Base-by-base conservation (phyloP, 2,888 invertebrate genomes). In the Magallana nippona region DNA sequence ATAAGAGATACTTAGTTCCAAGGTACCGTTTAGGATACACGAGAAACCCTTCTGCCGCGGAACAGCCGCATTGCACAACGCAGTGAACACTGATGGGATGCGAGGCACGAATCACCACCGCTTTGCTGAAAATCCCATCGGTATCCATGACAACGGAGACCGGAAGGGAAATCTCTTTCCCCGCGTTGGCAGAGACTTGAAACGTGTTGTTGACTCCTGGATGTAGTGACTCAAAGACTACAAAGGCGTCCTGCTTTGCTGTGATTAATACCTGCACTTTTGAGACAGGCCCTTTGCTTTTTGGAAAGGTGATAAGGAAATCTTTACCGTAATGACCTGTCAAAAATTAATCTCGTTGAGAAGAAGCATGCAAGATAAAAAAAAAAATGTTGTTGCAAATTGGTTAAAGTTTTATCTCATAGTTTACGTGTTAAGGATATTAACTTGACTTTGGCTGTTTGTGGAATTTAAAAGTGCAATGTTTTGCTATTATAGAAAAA, bases 311-410 rank as follows among this genome's bases (percentile, higher is more conserved):
- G 71, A 71, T 71, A 71, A 71, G 71, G 32, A 71, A 71, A 32
- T 71, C 71, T 71, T 71, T 71, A 71, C 71, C 71, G 27, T 71
- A 71, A 71, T 71, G 71, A 32, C 71, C 71, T 71, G 71, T 71
- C 71, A 71, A 71, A 71, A 62, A 71, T 15, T 71, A 71, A 71
- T 71, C 71, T 11, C 15, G 71, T 71, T 71, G 71, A 71, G 71
- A 71, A 71, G 71, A 71, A 71, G 13, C 71, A 27, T 27, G 13
- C 15, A 27, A 71, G 71, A 71, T 71, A 32, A 71, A 15, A 32
- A 44, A 15, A 32, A 44, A 44, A 44, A 44, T 3, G 44, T 71
- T 32, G 71, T 71, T 71, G 71, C 27, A 71, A 15, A 71, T 44
- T 44, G 71, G 71, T 71, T 71, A 19, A 17, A 71, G 13, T 71